A percentile compares a stretch with the other conserved stretches of the same genome.
phyloP scores from a whole-genome alignment of 1,140 invertebrate genomes.

The Procambarus virginalis region DNA sequence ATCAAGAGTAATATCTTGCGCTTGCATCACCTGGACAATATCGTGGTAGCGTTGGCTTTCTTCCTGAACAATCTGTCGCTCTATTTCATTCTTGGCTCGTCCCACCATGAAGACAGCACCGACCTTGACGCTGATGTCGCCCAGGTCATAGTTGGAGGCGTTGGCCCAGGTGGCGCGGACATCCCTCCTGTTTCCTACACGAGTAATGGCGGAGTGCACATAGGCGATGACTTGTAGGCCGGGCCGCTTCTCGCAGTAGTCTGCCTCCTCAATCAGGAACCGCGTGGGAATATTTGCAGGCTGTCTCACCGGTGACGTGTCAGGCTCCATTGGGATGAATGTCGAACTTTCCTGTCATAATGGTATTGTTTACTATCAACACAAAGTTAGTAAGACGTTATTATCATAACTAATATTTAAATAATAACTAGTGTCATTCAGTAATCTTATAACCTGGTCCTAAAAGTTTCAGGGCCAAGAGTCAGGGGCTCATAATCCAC shows the following conservation, averaged over 20 bases:
- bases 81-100: conserved; percentile 31
- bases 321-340: not conserved
- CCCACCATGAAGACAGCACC: conserved; percentile 53
- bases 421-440: too few relatives aligned
- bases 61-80: conserved; percentile 27
- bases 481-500: too few relatives aligned
- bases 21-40: conserved; percentile 48
- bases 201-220: conserved; percentile 56
- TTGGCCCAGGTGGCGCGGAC: conserved; percentile 49
- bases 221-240: conserved; percentile 48
- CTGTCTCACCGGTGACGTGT: not conserved
- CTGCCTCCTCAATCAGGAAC: conserved; percentile 51
- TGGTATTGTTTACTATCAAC: not conserved
- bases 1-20: too few relatives aligned
- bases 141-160: not conserved
- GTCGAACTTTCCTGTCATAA: not conserved
- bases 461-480: too few relatives aligned
- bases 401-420: too few relatives aligned
- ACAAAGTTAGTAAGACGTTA: too few relatives aligned
- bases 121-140: not conserved
- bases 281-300: not conserved
- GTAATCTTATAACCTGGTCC: too few relatives aligned
- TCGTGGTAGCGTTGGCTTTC: conserved; percentile 44
- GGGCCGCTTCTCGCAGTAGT: conserved; percentile 36
- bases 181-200: conserved; percentile 23